Conservation (phyloP, 2,797 vertebrate genomes). For the Gadopsis bispinosus region DNA sequence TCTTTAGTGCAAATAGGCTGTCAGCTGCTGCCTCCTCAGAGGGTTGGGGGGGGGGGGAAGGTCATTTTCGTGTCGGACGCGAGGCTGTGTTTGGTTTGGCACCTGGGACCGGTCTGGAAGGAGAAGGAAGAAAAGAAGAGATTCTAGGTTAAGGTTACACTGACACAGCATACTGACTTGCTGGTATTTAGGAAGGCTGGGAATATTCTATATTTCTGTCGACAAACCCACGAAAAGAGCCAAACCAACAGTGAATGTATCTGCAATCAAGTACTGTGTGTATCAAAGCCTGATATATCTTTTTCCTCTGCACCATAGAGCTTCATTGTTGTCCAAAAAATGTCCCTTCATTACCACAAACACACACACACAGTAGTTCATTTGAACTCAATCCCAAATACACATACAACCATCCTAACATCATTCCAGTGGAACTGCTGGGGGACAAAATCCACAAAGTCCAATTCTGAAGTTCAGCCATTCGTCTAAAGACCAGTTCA, state of each 20-base stretch:
- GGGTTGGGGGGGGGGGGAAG: slow-evolving; percentile 49
- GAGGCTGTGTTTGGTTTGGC: slow-evolving; percentile 85
- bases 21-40: slow-evolving; percentile 56
- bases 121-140: slow-evolving; percentile 4
- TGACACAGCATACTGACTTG: background rate
- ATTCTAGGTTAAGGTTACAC: slow-evolving; percentile 11
- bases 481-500: no score
- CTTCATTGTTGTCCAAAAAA: background rate
- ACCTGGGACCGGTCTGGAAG: slow-evolving; percentile 84
- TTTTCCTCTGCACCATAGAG: background rate
- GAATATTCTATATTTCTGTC: background rate
- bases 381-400: background rate
- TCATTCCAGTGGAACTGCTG: no score
- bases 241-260: background rate
- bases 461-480: background rate
- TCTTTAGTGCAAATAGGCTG: slow-evolving; percentile 88
- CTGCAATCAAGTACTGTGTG: background rate
- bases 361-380: background rate
- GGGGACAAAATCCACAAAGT: background rate
- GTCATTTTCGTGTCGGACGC: slow-evolving; percentile 86
- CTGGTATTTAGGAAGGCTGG: slow-evolving; percentile 1
- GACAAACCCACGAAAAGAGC: background rate
- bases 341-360: background rate
- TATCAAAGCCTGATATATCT: background rate
- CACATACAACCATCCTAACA: background rate